Conservation (phyloP, 2,888 invertebrate species). For the Rugalucina vietnamica region DNA sequence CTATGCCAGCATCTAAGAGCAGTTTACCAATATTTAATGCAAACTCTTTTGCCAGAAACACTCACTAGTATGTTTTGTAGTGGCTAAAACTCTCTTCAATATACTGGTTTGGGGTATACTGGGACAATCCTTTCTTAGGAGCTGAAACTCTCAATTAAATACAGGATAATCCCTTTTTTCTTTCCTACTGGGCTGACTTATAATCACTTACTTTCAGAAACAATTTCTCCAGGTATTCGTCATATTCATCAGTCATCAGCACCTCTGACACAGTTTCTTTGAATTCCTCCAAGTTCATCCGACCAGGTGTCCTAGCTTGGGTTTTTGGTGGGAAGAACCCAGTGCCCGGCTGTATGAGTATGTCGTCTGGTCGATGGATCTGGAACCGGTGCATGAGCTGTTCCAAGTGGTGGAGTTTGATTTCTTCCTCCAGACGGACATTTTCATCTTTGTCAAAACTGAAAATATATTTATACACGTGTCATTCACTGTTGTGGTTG, state of each 20-base stretch:
- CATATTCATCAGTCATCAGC: conserved; percentile 78
- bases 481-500: too few species aligned
- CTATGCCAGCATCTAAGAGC: too few species aligned
- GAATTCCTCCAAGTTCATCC: conserved; percentile 81
- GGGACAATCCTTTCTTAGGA: too few species aligned
- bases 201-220: conserved; percentile 82
- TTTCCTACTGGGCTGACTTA: too few species aligned
- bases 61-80: too few species aligned
- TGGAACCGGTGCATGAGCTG: conserved; percentile 80
- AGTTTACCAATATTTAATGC: too few species aligned
- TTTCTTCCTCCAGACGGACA: conserved; percentile 81
- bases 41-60: too few species aligned
- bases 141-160: too few species aligned
- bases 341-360: conserved; percentile 71
- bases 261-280: conserved; percentile 80
- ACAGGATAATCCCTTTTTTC: too few species aligned
- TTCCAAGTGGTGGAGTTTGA: conserved; percentile 81
- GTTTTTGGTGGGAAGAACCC: conserved; percentile 76
- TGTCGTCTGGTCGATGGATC: conserved; percentile 75
- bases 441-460: conserved; percentile 78
- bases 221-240: conserved; percentile 82
- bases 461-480: too few species aligned
- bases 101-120: too few species aligned
- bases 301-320: conserved; percentile 76
- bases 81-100: too few species aligned